Conservation (phyloP, 2,797 vertebrate species). For the Perodicticus potto region DNA sequence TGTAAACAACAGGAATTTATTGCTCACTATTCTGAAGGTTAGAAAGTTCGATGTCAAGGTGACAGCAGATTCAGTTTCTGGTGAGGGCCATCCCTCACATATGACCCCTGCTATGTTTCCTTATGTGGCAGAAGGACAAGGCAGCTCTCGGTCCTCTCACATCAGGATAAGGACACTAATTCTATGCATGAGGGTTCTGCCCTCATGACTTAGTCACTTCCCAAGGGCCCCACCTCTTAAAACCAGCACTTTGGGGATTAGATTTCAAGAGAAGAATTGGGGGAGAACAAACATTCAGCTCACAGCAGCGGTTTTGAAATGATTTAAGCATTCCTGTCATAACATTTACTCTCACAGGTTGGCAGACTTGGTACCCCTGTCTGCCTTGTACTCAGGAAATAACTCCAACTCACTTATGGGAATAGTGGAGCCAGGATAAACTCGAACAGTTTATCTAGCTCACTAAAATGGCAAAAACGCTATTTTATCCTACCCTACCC, state of each 20-base stretch:
- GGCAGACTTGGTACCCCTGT: background rate
- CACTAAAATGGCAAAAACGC: background rate
- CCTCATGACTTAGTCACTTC: background rate
- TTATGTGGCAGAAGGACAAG: background rate
- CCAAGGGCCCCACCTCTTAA: background rate
- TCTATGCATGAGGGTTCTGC: background rate
- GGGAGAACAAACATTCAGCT: background rate
- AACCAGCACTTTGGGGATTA: background rate
- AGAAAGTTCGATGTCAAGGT: background rate
- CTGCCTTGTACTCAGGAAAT: background rate
- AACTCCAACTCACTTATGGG: background rate
- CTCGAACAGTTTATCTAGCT: background rate
- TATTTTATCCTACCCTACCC: background rate
- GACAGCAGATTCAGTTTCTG: background rate
- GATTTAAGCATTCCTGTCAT: background rate
- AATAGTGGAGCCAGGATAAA: background rate
- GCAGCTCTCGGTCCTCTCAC: background rate
- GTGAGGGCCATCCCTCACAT: too few relatives aligned
- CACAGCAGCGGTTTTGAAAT: background rate
- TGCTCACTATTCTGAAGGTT: background rate
- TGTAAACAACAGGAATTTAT: background rate
- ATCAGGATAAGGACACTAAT: background rate
- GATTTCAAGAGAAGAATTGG: background rate
- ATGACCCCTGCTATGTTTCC: background rate
- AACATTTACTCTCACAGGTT: background rate